A percentile compares a stretch with the other conserved stretches of the same genome.
These are phyloP conservation scores for Acleris emargana DNA, from an alignment of 2,888 invertebrate species.

Conservation along the genomic window DNA sequence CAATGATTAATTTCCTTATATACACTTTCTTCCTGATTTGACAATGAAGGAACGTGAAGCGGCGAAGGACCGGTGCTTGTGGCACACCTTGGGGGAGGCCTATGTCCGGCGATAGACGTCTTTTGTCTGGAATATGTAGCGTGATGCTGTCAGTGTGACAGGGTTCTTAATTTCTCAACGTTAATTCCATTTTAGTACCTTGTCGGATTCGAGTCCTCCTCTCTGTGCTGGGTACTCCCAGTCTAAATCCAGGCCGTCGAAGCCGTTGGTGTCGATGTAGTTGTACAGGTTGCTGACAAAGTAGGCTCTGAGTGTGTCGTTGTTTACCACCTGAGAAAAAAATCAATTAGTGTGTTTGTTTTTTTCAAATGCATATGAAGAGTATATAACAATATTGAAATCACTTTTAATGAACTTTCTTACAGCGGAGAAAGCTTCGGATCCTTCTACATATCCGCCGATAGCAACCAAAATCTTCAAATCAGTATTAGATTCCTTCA, in stretches of 20 bases:
- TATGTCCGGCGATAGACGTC: too few species aligned
- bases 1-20: too few species aligned
- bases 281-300: conserved; percentile 57
- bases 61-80: too few species aligned
- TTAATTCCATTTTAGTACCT: conserved; percentile 20
- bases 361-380: too few species aligned
- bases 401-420: background rate
- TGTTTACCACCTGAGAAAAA: conserved; percentile 36
- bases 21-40: too few species aligned
- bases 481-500: conserved; percentile 63
- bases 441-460: conserved; percentile 80
- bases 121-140: too few species aligned
- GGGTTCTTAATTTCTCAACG: too few species aligned
- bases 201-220: conserved; percentile 56
- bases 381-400: too few species aligned
- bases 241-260: conserved; percentile 85
- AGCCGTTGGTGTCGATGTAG: conserved; percentile 61
- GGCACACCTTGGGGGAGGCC: too few species aligned
- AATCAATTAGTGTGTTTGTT: background rate
- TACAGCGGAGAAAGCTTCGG: conserved; percentile 70
- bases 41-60: too few species aligned
- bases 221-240: conserved; percentile 85
- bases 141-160: too few species aligned
- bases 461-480: conserved; percentile 65
- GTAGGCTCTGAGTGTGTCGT: conserved; percentile 35